Evolutionary conservation across 2,888 invertebrate species (phyloP).

Genomic region (Gibbula magus): DNA sequence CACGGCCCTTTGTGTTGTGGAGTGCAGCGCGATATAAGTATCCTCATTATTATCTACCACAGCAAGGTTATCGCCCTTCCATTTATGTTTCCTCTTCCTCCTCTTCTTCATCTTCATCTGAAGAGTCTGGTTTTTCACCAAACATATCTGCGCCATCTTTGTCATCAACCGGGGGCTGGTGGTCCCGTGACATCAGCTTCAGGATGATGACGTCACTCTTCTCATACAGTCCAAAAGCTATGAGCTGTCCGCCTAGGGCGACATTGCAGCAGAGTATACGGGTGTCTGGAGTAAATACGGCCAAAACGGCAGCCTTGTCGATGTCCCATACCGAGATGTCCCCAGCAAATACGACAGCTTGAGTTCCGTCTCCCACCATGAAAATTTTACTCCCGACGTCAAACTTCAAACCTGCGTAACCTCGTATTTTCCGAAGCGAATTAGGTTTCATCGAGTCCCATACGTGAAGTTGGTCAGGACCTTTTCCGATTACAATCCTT

Average conservation of each 20-base stretch:
- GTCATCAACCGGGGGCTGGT: constrained; percentile 46
- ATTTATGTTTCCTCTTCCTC: constrained; percentile 49
- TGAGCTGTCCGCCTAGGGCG: constrained; percentile 61
- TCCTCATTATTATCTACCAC: no score
- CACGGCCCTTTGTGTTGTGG: background rate
- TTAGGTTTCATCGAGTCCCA: constrained; percentile 66
- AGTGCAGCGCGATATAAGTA: no score
- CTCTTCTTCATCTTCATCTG: constrained; percentile 62
- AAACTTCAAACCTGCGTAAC: constrained; percentile 62
- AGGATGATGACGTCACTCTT: constrained; percentile 63
- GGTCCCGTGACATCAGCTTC: constrained; percentile 50
- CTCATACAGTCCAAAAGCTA: constrained; percentile 69
- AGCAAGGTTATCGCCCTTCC: no score
- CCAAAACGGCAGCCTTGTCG: constrained; percentile 56
- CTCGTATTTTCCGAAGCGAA: constrained; percentile 61
- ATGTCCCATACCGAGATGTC: constrained; percentile 73
- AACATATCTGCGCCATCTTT: constrained; percentile 57
- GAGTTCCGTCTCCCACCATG: constrained; percentile 56
- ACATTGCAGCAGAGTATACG: constrained; percentile 64
- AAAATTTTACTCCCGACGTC: constrained; percentile 64
- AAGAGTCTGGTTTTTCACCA: constrained; percentile 61
- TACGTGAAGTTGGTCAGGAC: constrained; percentile 66
- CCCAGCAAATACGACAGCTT: constrained; percentile 69
- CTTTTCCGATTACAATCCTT: constrained; percentile 69
- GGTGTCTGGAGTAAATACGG: constrained; percentile 72